Evolutionary conservation across 1,140 invertebrate genomes (phyloP).

Genomic region (Episyrphus balteatus): DNA sequence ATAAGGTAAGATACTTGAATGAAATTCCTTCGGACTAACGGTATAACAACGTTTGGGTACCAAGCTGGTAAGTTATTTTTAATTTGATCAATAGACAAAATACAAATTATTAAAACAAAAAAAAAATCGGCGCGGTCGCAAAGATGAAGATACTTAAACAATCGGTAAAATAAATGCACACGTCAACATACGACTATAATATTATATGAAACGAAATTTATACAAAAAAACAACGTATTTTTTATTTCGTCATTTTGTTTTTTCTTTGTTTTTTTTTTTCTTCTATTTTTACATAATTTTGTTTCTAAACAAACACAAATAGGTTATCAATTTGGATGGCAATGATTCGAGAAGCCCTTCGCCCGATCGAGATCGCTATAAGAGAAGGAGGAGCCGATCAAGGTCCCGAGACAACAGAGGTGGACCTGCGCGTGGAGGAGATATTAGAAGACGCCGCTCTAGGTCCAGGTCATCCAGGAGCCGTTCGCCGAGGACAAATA

Average conservation of each 20-base stretch:
- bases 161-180: constrained; percentile 19
- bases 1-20: constrained; percentile 26
- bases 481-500: constrained; percentile 29
- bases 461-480: constrained; percentile 40
- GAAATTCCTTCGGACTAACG: constrained; percentile 22
- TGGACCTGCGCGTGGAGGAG: constrained; percentile 33
- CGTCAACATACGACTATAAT: constrained; percentile 34
- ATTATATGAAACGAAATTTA: constrained; percentile 10
- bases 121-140: neutral
- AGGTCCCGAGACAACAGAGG: constrained; percentile 41
- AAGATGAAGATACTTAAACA: constrained; percentile 5
- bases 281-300: constrained; percentile 25
- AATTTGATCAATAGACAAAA: constrained; percentile 19
- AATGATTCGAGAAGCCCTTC: constrained; percentile 45
- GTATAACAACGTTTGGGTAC: constrained; percentile 32
- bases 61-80: constrained; percentile 31
- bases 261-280: constrained; percentile 10
- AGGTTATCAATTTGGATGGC: constrained; percentile 45
- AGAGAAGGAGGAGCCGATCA: constrained; percentile 32
- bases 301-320: constrained; percentile 26
- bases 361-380: constrained; percentile 42
- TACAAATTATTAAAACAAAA: constrained; percentile 1
- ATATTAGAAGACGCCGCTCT: constrained; percentile 13
- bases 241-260: neutral
- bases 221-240: constrained; percentile 5